Conservation (phyloP, 2,888 invertebrate genomes). For the Clusia tigrina region DNA sequence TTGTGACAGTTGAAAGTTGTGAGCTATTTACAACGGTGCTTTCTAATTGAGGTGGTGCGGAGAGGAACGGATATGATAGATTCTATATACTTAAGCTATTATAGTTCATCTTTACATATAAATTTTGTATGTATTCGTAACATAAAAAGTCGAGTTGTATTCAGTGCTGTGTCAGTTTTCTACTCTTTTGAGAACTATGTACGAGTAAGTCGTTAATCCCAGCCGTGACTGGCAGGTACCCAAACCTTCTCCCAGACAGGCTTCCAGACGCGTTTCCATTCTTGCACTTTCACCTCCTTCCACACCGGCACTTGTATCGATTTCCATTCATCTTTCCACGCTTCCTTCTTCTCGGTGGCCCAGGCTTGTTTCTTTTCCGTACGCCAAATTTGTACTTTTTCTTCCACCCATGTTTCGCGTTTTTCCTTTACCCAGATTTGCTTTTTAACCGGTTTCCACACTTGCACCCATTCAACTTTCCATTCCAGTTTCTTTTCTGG, state of each 20-base stretch:
- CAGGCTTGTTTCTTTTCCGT: constrained; percentile 69
- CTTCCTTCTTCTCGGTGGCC: constrained; percentile 75
- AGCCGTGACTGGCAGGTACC: constrained; percentile 71
- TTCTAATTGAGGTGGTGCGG: not conserved
- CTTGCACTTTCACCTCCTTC: constrained; percentile 73
- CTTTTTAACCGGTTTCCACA: constrained; percentile 81
- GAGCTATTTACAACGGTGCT: not conserved
- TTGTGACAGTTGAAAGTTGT: not conserved
- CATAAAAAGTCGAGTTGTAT: constrained; percentile 26
- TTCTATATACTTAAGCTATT: not conserved
- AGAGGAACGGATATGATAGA: not conserved
- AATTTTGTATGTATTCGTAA: not conserved
- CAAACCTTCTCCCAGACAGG: constrained; percentile 86
- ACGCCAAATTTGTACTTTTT: constrained; percentile 74
- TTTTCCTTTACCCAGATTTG: constrained; percentile 84
- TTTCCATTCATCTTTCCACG: constrained; percentile 75
- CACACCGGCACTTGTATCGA: constrained; percentile 78
- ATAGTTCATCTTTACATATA: not conserved
- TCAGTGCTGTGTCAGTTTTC: constrained; percentile 50
- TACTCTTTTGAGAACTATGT: not conserved
- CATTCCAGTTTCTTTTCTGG: constrained; percentile 74
- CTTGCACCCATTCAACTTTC: constrained; percentile 69
- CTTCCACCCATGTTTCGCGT: constrained; percentile 76
- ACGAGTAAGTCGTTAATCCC: constrained; percentile 50
- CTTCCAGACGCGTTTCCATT: constrained; percentile 84